Evolutionary conservation across 2,113 vertebrate genomes (phyloP).

Genomic region (Sinocyclocheilus maitianheensis): DNA sequence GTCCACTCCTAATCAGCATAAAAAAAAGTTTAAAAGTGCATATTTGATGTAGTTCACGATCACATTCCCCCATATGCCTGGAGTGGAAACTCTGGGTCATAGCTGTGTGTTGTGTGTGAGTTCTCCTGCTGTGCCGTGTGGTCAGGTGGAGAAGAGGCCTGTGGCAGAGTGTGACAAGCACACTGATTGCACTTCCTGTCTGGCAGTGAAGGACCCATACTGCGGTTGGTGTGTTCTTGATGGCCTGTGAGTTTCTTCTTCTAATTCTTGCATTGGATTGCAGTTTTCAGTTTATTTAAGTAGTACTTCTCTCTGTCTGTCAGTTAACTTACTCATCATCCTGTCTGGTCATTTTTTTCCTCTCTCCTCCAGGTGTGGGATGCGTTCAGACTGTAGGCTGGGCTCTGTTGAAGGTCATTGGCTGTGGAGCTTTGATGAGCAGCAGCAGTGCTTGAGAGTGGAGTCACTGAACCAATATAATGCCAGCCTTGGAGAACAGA

Average conservation of each 20-base stretch:
- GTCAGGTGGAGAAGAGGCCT: conserved; percentile 86
- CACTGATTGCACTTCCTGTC: conserved; percentile 85
- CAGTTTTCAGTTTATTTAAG: not conserved
- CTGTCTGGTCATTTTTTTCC: not conserved
- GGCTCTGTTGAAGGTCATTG: conserved; percentile 82
- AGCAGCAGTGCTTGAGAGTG: conserved; percentile 81
- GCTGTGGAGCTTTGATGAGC: conserved; percentile 90
- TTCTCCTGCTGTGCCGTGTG: conserved; percentile 22
- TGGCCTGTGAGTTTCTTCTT: conserved; percentile 80
- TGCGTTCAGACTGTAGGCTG: conserved; percentile 81
- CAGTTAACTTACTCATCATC: not conserved
- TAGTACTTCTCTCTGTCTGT: not conserved
- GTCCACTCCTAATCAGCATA: not conserved
- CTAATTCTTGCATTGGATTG: not conserved
- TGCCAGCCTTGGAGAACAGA: conserved; percentile 88
- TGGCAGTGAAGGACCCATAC: conserved; percentile 86
- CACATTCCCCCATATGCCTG: not conserved
- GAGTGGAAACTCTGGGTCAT: conserved; percentile 55
- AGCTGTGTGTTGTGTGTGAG: not conserved
- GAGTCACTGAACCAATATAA: conserved; percentile 84
- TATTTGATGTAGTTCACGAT: not conserved
- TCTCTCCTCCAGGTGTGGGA: conserved; percentile 79
- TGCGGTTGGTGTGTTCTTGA: conserved; percentile 98
- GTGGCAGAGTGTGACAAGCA: conserved; percentile 88
- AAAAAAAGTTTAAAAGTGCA: not conserved